Base-by-base conservation (phyloP, 2,797 vertebrate genomes). In the Alcedo quadribrachys region DNA sequence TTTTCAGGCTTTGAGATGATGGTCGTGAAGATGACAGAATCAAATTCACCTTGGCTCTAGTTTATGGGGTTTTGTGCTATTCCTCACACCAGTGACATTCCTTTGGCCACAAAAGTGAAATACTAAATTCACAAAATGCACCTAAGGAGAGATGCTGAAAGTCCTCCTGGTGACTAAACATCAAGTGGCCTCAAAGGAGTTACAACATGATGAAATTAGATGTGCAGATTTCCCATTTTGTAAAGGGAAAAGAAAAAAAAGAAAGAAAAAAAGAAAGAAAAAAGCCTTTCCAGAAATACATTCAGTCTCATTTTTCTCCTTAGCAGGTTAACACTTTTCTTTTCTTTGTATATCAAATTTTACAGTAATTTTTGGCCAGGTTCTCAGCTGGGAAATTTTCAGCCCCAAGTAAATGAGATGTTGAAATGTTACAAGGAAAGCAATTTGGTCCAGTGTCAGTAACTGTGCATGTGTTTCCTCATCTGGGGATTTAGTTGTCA, bases 1-100 rank as follows among this genome's bases (percentile, higher is more conserved):
- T 97, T 87, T 95, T 94, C 93, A 96, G 71, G 69, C 48, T 70
- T n/a, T 65, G 82, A 67, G 53, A 83, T 95, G 71, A 70, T n/a
- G 87, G 70, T 85, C 92, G 32, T 83, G 93, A 81, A 53, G 57
- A 85, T 94, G 87, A 93, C 57, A 96, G 82, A 67, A 94, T 91
- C 66, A 90, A 78, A 76, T 74, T 96, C 45, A 46, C 71, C 82
- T n/a, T 87, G 57, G 81, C 77, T 94, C 32, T 92, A 69, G 84
- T 92, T 95, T 84, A 93, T 81, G 85, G 27, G 27, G 25, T 10
- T 87, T 73, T 93, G 25, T 92, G 66, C 28, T 66, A 57, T 85
- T 96, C 61, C 89, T 97, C 86, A 95, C 53, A 89, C 35, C 35
- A 70, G 55, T 30, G 33, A 73, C 86, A 89, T 87, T 81, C 81